Conservation (phyloP, 2,888 invertebrate species). For the Brassicogethes aeneus region DNA sequence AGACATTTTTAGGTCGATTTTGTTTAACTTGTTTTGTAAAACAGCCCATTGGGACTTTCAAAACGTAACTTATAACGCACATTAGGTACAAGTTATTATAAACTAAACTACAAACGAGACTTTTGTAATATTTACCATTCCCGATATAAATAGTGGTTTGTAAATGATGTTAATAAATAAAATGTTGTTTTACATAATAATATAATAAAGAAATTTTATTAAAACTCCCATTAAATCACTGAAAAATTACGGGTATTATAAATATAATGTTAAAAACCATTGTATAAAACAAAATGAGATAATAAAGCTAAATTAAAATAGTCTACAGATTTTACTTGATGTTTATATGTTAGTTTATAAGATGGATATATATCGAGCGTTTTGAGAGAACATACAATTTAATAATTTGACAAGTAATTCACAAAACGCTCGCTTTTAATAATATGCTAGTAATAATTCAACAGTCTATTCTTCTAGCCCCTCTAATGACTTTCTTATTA, state of each 20-base stretch:
- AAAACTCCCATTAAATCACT: slow-evolving; percentile 36
- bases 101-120: slow-evolving; percentile 28
- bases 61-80: slow-evolving; percentile 31
- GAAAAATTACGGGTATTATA: slow-evolving; percentile 40
- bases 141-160: slow-evolving; percentile 38
- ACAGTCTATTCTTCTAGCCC: slow-evolving; percentile 23
- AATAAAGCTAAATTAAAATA: slow-evolving; percentile 33
- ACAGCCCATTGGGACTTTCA: slow-evolving; percentile 27
- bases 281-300: slow-evolving; percentile 35
- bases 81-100: slow-evolving; percentile 33
- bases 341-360: slow-evolving; percentile 23
- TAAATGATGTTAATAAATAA: slow-evolving; percentile 44
- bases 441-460: slow-evolving; percentile 18
- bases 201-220: slow-evolving; percentile 39
- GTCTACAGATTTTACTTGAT: slow-evolving; percentile 23
- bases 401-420: slow-evolving; percentile 8
- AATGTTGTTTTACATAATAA: slow-evolving; percentile 43
- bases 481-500: slow-evolving; percentile 22
- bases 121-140: slow-evolving; percentile 38
- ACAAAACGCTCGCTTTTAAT: slow-evolving; percentile 18
- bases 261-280: slow-evolving; percentile 36
- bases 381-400: slow-evolving; percentile 13
- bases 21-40: slow-evolving; percentile 7
- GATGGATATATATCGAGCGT: slow-evolving; percentile 15
- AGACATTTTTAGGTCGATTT: no score